Conservation (phyloP, 2,888 invertebrate species). For the Tipula unca region DNA sequence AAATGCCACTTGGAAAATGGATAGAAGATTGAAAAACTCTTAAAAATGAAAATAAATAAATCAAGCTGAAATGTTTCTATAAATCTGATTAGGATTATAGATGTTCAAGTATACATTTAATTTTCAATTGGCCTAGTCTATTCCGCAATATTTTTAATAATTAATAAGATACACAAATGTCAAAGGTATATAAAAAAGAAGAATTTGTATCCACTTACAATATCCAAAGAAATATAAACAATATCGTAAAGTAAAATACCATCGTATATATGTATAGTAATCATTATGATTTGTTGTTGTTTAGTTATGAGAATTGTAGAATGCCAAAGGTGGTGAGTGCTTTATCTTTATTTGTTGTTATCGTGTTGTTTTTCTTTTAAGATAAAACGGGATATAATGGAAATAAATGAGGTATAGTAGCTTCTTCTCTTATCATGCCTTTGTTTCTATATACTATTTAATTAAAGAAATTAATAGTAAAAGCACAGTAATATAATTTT, state of each 20-base stretch:
- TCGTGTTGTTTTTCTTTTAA: not conserved
- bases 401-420: not conserved
- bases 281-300: not conserved
- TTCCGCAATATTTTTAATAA: not conserved
- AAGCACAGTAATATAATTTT: not conserved
- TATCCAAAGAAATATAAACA: not conserved
- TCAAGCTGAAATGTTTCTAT: not conserved
- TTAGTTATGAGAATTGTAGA: not conserved
- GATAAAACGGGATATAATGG: not conserved
- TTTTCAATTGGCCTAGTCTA: not conserved
- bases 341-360: not conserved
- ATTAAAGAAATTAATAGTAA: not conserved
- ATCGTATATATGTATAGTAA: too few relatives aligned
- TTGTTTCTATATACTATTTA: not conserved
- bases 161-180: not conserved
- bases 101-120: not conserved
- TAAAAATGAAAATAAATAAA: not conserved
- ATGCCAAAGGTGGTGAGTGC: not conserved
- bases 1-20: not conserved
- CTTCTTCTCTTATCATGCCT: not conserved
- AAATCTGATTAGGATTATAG: too few relatives aligned
- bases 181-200: not conserved
- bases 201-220: not conserved
- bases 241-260: not conserved
- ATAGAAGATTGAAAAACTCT: not conserved